Evolutionary conservation across 2,113 vertebrate species (phyloP).

Genomic region (Sinocyclocheilus anshuiensis): DNA sequence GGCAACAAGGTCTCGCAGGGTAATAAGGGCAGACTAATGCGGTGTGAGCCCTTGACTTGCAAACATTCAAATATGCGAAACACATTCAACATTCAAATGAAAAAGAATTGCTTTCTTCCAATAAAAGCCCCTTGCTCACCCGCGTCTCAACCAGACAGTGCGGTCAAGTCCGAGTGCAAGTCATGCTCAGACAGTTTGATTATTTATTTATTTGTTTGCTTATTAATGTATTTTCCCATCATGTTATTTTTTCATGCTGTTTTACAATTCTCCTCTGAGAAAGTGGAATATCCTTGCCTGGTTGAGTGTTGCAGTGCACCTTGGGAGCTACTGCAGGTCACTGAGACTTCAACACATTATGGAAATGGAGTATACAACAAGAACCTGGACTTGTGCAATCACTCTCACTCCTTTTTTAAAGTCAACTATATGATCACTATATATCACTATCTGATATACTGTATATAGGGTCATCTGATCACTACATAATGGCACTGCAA

Average conservation of each 20-base stretch:
- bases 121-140: neutral
- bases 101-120: constrained; percentile 16
- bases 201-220: neutral
- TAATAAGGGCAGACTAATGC: constrained; percentile 39
- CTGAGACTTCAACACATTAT: neutral
- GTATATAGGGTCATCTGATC: neutral
- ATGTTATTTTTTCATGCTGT: neutral
- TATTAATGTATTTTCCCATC: neutral
- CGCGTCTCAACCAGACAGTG: neutral
- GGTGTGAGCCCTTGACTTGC: neutral
- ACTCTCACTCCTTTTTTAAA: too few relatives aligned
- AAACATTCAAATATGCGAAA: constrained; percentile 22
- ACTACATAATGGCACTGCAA: constrained; percentile 30
- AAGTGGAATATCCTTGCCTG: neutral
- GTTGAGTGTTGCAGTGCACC: neutral
- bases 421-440: too few relatives aligned
- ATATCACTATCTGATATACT: too few relatives aligned
- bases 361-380: constrained; percentile 17
- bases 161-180: neutral
- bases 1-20: constrained; percentile 26
- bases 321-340: neutral
- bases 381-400: neutral
- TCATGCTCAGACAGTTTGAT: neutral
- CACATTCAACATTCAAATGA: constrained; percentile 13
- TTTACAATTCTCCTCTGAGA: neutral